Base-by-base conservation (phyloP, 2,113 vertebrate species). In the Xenopus borealis region DNA sequence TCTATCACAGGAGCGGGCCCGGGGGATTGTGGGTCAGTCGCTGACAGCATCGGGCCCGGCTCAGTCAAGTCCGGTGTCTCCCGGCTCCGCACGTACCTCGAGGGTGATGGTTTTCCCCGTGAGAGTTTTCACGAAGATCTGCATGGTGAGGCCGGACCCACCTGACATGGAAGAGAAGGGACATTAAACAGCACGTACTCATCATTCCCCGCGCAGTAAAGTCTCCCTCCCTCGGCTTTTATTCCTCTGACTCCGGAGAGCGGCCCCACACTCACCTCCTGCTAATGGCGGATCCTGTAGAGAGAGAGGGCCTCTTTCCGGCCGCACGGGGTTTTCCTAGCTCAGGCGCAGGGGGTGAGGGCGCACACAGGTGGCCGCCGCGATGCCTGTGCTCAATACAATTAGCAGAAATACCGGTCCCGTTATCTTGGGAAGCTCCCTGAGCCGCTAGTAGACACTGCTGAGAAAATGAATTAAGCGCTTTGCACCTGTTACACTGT, bases 61-160 rank as follows among this genome's bases (percentile, higher is more conserved):
- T 0, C 66, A 1, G 46, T 61, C 68, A n/a, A n/a, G n/a, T n/a
- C 0, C 23, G 3, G 23, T 27, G 23, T 27, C 23, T 13, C 53
- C 52, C 16, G 33, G 33, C 33, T 40, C 33, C 8, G 33, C 13
- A 78, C 93, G 82, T 84, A 98, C 97, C 96, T 99, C 97, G 81
- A 99, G 96, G 80, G 97, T 98, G 85, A 99, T 99, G 14, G 97
- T 99, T 83, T 99, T 99, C 84, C 97, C 97, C 79, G 97, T 98
- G n/a, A 98, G 92, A 83, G 97, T 99, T 88, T 99, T 99, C 72
- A 99, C 97, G 81, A 99, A 99, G 84, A 99, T 99, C 94, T 99
- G 97, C 97, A 99, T 99, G 79, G 80, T 89, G 87, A 76, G 79
- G 85, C 80, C 80, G 61, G 69, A 62, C 78, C 89, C 92, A 92